Conservation (phyloP, 2,113 vertebrate genomes). For the Semicossyphus pulcher region DNA sequence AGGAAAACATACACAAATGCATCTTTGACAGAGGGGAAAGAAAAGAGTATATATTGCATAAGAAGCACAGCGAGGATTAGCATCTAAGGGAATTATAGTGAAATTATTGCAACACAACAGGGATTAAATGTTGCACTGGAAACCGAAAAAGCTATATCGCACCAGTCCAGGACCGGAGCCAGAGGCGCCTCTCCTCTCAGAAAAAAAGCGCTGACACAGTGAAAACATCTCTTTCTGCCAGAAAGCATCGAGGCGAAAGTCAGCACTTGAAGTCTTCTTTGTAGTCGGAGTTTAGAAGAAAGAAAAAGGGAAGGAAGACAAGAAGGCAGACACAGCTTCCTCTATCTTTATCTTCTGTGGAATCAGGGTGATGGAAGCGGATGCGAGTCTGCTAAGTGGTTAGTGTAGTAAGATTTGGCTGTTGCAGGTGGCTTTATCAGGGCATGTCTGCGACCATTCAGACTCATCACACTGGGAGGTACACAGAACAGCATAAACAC, state of each 20-base stretch:
- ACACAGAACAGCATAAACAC: too few species aligned
- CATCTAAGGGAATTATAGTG: slow-evolving; percentile 39
- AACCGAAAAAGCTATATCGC: slow-evolving; percentile 28
- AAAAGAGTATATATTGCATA: slow-evolving; percentile 8
- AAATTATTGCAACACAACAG: slow-evolving; percentile 41
- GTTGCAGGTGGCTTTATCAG: too few species aligned
- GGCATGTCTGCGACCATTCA: neutral
- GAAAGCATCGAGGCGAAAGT: slow-evolving; percentile 27
- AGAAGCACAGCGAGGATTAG: slow-evolving; percentile 15
- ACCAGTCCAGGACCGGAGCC: slow-evolving; percentile 44
- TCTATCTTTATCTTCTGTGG: neutral
- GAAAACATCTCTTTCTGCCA: slow-evolving; percentile 45
- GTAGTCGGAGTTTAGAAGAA: slow-evolving; percentile 2
- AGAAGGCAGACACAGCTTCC: slow-evolving; percentile 2
- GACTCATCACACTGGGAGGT: neutral
- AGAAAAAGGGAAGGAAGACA: neutral
- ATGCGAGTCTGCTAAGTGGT: too few species aligned
- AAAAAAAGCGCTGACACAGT: slow-evolving; percentile 47
- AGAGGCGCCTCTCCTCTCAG: slow-evolving; percentile 7
- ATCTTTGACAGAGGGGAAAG: slow-evolving; percentile 38
- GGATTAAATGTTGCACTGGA: slow-evolving; percentile 49
- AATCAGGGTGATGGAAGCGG: too few species aligned
- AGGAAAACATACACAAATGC: neutral
- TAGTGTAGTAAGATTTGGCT: too few species aligned
- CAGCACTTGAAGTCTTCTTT: slow-evolving; percentile 21